Base-by-base conservation (phyloP, 2,888 invertebrate genomes). In the Melanotus villosus region DNA sequence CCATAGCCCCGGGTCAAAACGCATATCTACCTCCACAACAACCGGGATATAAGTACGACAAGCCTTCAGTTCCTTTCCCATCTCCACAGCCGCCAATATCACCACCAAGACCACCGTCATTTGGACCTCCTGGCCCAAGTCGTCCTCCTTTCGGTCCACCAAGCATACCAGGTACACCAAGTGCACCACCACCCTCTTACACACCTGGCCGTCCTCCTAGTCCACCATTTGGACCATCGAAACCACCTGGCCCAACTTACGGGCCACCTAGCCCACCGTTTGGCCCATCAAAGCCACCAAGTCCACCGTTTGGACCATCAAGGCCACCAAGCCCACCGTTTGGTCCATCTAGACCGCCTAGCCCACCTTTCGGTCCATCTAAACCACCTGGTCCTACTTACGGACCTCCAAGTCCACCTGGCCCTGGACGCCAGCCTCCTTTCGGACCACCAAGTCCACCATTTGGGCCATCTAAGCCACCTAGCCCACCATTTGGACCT, bases 1-100 rank as follows among this genome's bases (percentile, higher is more conserved):
- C 89, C 75, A 87, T 89, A 58, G 86, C 88, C 45, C 90, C 91
- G 1, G 91, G 91, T 10, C 89, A 90, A 70, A 92, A 92, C 81
- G 91, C 91, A 64, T 94, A 94, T 85, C 88, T 94, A 59, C 94
- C 94, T 16, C 89, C 89, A 2, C 90, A 88, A 79, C 90, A 90
- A 76, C 73, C 76, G 12, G 93, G 93, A 12, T 94, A 94, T 84
- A 26, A 26, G 7, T 26, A 26, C 26, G 26, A 26, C 7, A 88
- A 88, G 75, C 94, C 94, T 89, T n/a, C 88, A 87, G 43, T 94
- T 94, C 89, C 91, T 0, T 90, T 90, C 0, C 85, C 79, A 23
- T 76, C 80, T 38, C 75, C 77, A 59, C 76, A 75, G 21, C 67
- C 76, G 64, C 70, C 65, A 65, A 68, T 76, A 16, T 65, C 75